Percentiles rank a stretch among this genome's conserved stretches.
Evolutionary conservation across 2,113 vertebrate genomes (phyloP).

Genomic region (Leptocoma aspasia): DNA sequence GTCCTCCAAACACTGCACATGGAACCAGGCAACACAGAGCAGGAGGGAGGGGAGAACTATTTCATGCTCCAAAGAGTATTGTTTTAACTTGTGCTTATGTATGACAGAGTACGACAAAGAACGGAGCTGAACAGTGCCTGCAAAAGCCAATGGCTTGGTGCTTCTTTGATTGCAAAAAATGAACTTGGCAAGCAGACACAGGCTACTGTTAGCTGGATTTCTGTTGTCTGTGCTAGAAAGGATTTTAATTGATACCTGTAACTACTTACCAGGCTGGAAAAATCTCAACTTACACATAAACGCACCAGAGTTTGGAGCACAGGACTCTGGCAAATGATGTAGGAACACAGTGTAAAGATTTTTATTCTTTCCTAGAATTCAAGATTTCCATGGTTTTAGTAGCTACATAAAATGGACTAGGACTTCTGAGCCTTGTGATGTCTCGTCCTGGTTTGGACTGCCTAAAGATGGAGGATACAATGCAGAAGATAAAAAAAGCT

Average conservation of each 20-base stretch:
- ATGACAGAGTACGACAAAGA: neutral
- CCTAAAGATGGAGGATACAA: slow-evolving; percentile 33
- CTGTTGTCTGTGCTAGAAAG: slow-evolving; percentile 72
- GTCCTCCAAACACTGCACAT: neutral
- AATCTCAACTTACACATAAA: slow-evolving; percentile 82
- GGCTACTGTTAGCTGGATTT: slow-evolving; percentile 54
- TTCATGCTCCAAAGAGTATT: neutral
- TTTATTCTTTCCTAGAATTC: slow-evolving; percentile 81
- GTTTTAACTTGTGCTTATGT: neutral
- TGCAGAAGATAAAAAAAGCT: slow-evolving; percentile 8
- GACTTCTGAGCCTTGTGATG: slow-evolving; percentile 63
- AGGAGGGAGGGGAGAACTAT: slow-evolving; percentile 5
- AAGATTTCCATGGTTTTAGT: slow-evolving; percentile 78
- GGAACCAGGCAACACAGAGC: neutral
- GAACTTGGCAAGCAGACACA: slow-evolving; percentile 54
- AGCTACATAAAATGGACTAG: slow-evolving; percentile 73
- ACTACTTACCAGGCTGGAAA: slow-evolving; percentile 80
- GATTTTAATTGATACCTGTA: slow-evolving; percentile 71
- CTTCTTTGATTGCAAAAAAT: neutral
- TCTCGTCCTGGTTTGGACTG: slow-evolving; percentile 71
- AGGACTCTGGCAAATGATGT: slow-evolving; percentile 81
- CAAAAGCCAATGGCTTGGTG: neutral
- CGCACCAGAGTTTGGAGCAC: slow-evolving; percentile 81
- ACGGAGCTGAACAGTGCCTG: neutral
- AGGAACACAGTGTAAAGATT: slow-evolving; percentile 77